A percentile compares a stretch with the other conserved stretches of the same genome.
These are phyloP conservation scores for Ophthalmolycus amberensis DNA, from an alignment of 2,113 vertebrate genomes.

Conservation along the genomic window DNA sequence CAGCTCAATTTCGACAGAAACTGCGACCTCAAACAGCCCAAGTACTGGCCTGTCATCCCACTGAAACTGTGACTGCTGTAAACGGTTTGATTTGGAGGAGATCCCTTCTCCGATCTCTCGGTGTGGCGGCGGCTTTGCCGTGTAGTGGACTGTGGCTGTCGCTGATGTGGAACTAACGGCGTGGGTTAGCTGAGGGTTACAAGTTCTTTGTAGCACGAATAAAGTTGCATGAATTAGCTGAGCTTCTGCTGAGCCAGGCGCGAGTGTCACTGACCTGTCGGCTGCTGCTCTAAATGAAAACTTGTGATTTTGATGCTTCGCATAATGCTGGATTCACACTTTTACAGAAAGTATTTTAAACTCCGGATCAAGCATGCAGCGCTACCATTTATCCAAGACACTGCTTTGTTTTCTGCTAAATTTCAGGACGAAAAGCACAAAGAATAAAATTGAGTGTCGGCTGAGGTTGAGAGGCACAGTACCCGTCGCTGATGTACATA, in stretches of 20 bases:
- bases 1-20: constrained; percentile 93
- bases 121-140: background rate
- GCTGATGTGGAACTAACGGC: constrained; percentile 20
- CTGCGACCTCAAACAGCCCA: constrained; percentile 92
- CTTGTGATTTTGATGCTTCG: background rate
- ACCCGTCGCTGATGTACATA: constrained; percentile 28
- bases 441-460: background rate
- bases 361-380: background rate
- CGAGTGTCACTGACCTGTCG: background rate
- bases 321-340: background rate
- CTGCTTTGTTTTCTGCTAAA: background rate
- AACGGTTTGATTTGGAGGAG: background rate
- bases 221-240: constrained; percentile 7
- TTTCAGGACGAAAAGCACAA: background rate
- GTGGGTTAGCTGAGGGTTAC: background rate
- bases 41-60: constrained; percentile 97
- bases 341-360: background rate
- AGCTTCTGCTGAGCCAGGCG: background rate
- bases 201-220: constrained; percentile 26
- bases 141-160: background rate
- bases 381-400: background rate
- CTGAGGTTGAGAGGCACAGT: constrained; percentile 13
- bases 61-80: constrained; percentile 85
- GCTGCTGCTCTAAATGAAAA: constrained; percentile 13
- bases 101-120: background rate